Conservation (phyloP, 2,113 vertebrate species). For the Asarcornis scutulata region DNA sequence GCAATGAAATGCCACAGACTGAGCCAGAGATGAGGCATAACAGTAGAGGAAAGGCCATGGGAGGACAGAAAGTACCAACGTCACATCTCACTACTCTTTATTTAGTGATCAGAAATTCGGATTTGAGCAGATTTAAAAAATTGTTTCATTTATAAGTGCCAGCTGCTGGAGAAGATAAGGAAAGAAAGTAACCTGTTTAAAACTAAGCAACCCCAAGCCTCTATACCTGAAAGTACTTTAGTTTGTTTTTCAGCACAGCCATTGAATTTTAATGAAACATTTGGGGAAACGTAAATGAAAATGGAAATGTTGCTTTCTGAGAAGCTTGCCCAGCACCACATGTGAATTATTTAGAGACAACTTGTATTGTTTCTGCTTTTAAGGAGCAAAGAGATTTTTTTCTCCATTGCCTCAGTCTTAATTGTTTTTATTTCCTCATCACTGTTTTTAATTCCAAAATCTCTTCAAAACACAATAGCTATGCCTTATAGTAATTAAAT, state of each 20-base stretch:
- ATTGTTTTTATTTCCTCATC: background rate
- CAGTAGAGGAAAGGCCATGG: background rate
- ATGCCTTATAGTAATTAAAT: background rate
- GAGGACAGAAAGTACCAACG: background rate
- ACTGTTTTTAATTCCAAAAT: background rate
- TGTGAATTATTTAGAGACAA: conserved; percentile 51
- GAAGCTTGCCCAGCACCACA: background rate
- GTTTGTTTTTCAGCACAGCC: conserved; percentile 28
- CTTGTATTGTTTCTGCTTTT: background rate
- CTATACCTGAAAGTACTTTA: conserved; percentile 18
- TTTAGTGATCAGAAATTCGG: background rate
- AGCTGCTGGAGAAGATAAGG: conserved; percentile 42
- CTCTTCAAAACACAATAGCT: background rate
- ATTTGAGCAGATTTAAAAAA: conserved; percentile 5
- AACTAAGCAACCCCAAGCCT: background rate
- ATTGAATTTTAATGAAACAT: conserved; percentile 69
- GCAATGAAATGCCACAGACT: background rate
- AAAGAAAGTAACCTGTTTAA: conserved; percentile 18
- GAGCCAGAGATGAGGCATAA: background rate
- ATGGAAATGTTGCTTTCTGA: conserved; percentile 53
- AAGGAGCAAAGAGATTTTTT: background rate
- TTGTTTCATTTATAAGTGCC: conserved; percentile 14
- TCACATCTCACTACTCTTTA: conserved; percentile 8
- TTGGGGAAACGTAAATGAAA: conserved; percentile 61
- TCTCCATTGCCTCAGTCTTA: background rate